These are phyloP conservation scores for Suillia variegata DNA, from an alignment of 2,888 invertebrate genomes.

Conservation along the genomic window DNA sequence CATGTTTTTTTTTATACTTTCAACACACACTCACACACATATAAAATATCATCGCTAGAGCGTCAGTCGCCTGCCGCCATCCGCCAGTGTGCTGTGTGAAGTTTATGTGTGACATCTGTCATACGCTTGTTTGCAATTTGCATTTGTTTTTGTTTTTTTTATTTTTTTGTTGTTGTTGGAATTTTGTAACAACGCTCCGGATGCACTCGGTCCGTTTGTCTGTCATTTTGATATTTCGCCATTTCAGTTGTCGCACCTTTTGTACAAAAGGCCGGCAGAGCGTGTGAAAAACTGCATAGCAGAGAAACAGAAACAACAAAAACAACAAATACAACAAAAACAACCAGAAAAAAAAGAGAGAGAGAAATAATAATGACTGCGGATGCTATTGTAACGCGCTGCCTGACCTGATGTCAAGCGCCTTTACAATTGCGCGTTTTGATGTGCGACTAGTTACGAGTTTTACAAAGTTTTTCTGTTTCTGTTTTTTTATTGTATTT, in stretches of 20 bases:
- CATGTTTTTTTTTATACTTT: background rate
- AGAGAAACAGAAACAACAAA: too few relatives aligned
- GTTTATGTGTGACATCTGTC: constrained; percentile 15
- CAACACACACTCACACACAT: too few relatives aligned
- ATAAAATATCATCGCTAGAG: background rate
- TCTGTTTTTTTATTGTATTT: too few relatives aligned
- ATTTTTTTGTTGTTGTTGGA: background rate
- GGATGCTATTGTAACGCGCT: background rate
- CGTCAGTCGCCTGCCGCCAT: background rate
- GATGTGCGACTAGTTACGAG: too few relatives aligned
- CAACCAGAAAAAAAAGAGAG: background rate
- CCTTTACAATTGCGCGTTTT: constrained; percentile 7
- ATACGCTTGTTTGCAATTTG: constrained; percentile 2
- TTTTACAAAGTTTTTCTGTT: too few relatives aligned
- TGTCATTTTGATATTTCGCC: constrained; percentile 7
- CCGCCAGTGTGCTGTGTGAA: constrained; percentile 6
- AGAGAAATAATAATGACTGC: background rate
- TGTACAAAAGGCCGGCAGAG: background rate
- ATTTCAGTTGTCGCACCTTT: background rate
- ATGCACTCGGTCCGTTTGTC: constrained; percentile 5
- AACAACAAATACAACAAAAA: too few relatives aligned
- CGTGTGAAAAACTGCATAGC: background rate
- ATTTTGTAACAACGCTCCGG: background rate
- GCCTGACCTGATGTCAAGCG: background rate
- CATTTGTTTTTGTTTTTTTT: background rate